These are phyloP conservation scores for Aurelia aurita DNA, from an alignment of 30 jellyfish, hydroid and myxozoan species.

Conservation along the genomic window DNA sequence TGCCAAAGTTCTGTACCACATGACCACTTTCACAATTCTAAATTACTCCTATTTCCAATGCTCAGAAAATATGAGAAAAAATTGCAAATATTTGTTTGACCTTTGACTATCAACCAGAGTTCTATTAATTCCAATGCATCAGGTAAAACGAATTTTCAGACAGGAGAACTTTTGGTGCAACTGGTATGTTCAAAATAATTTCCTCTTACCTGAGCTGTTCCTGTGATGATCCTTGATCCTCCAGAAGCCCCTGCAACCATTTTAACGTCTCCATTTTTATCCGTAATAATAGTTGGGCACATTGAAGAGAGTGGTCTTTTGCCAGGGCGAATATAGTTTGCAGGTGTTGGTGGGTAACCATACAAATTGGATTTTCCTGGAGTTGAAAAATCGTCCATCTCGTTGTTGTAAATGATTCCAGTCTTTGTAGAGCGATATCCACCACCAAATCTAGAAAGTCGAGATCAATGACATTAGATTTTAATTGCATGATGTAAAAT, in stretches of 20 bases:
- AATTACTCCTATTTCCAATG: no score
- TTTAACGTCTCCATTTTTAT: slow-evolving; percentile 89
- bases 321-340: slow-evolving; percentile 90
- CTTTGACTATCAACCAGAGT: no score
- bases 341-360: slow-evolving; percentile 91
- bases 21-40: no score
- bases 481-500: no score
- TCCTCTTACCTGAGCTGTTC: slow-evolving; percentile 92
- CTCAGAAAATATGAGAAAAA: no score
- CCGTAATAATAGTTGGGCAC: slow-evolving; percentile 88
- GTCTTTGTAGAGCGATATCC: slow-evolving; percentile 67
- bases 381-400: slow-evolving; percentile 97
- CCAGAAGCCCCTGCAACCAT: slow-evolving; percentile 99
- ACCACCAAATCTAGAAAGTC: slow-evolving; percentile 79
- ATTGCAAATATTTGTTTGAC: no score
- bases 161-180: no score
- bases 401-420: slow-evolving; percentile 94
- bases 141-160: no score
- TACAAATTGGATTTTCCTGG: slow-evolving; percentile 87
- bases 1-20: no score
- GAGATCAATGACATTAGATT: no score
- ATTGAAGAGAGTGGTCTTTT: slow-evolving; percentile 97
- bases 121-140: no score
- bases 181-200: no score
- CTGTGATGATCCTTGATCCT: slow-evolving; percentile 94